Evolutionary conservation across 2,888 invertebrate genomes (phyloP), one percentile per base, ranked within the genome.

Genomic region (Ennomos fuscantarius): DNA sequence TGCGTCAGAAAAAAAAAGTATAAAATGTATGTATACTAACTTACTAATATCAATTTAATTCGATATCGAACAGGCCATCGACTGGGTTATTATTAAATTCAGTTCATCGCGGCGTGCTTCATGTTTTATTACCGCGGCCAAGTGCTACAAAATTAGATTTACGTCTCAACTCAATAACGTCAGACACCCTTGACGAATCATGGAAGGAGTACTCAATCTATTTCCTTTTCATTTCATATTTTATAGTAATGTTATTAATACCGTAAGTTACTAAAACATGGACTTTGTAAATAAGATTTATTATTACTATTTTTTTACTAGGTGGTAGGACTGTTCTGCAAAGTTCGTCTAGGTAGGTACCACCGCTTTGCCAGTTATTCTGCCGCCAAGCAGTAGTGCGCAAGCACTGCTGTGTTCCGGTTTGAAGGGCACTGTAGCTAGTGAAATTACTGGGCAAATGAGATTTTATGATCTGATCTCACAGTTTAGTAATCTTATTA

Each of bases 121-220:
- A 41, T 51, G 48, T 49, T 58, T 49, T 54, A 59, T 54, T 54
- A 48, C 50, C 55, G 50, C 51, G 56, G 40, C 37, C 49, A 59
- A 59, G 58, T 59, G 53, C 58, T 54, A 45, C 49, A 10, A 37
- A 59, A 54, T 59, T 53, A 53, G 53, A 59, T 54, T 54, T 49
- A 49, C 11, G 31, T 10, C 45, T 59, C 45, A 49, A 57, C 51
- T 42, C 50, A 50, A 56, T 55, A 36, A 50, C 40, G 10, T n/a
- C 51, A 33, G 31, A 9, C 41, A 35, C 13, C 50, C 50, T 41
- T 51, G 50, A 45, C 45, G 24, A 24, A 46, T 34, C 11, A 32
- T 15, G 10, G 6, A 24, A 6, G 6, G 15, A 48, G 37, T 39
- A 47, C 42, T 44, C 9, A 42, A 46, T 51, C 56, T 51, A 32